phyloP scores from a whole-genome alignment of 2,113 vertebrate genomes.

The Loxodonta africana region DNA sequence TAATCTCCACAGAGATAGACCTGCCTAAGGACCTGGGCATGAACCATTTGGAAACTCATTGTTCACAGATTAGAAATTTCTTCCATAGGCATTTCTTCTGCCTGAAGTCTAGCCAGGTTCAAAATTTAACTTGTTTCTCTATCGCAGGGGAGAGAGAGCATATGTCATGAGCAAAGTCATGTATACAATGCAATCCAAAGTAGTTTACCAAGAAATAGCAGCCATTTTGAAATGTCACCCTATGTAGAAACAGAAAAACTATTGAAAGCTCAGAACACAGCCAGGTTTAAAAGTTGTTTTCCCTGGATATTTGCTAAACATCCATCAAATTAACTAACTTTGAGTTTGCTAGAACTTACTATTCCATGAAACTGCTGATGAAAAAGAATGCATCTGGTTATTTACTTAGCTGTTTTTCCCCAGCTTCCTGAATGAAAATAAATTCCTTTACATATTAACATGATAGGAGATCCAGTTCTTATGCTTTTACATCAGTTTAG shows the following conservation, averaged over 20 bases:
- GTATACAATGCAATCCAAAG: neutral
- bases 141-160: neutral
- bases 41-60: neutral
- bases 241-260: neutral
- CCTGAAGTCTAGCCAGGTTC: neutral
- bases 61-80: neutral
- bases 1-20: neutral
- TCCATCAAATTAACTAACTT: neutral
- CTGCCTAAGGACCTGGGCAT: neutral
- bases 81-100: neutral
- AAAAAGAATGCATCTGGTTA: neutral
- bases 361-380: neutral
- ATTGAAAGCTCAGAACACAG: neutral
- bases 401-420: neutral
- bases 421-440: conserved; percentile 35
- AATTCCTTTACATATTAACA: neutral
- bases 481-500: neutral
- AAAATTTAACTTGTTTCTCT: conserved; percentile 19
- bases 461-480: neutral
- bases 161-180: neutral
- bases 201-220: neutral
- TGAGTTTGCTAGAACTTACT: neutral
- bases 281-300: neutral
- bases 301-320: conserved; percentile 11
- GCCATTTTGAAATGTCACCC: neutral